Evolutionary conservation across 2,113 vertebrate species (phyloP).

Genomic region (Neopipo cinnamomea): DNA sequence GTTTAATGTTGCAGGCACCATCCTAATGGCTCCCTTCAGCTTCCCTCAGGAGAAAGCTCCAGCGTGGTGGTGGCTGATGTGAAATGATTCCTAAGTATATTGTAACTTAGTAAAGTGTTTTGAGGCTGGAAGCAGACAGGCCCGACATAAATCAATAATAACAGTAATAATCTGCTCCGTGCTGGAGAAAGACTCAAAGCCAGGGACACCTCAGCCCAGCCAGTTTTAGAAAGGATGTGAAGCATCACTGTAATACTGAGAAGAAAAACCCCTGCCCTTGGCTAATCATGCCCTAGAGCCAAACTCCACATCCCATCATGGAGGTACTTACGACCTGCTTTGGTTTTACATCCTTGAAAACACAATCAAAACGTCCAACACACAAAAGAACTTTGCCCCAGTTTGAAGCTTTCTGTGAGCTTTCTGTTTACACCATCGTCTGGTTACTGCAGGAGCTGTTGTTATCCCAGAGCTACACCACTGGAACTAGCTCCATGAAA

Average conservation of each 20-base stretch:
- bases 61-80: constrained; percentile 14
- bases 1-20: constrained; percentile 68
- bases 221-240: constrained; percentile 44
- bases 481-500: background rate
- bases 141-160: constrained; percentile 58
- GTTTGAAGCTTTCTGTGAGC: background rate
- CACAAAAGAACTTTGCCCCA: background rate
- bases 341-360: background rate
- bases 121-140: constrained; percentile 59
- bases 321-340: background rate
- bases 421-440: background rate
- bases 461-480: background rate
- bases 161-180: constrained; percentile 40
- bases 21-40: constrained; percentile 64
- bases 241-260: constrained; percentile 2
- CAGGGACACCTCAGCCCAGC: constrained; percentile 30
- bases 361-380: background rate
- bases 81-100: constrained; percentile 47
- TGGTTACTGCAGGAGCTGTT: background rate
- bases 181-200: constrained; percentile 22
- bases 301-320: background rate
- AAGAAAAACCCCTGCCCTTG: background rate
- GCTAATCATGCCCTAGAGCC: background rate
- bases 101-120: constrained; percentile 66
- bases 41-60: constrained; percentile 45